Percentiles rank a stretch among this genome's conserved stretches.
phyloP scores from a whole-genome alignment of 2,113 vertebrate species.

The Eonycteris spelaea region DNA sequence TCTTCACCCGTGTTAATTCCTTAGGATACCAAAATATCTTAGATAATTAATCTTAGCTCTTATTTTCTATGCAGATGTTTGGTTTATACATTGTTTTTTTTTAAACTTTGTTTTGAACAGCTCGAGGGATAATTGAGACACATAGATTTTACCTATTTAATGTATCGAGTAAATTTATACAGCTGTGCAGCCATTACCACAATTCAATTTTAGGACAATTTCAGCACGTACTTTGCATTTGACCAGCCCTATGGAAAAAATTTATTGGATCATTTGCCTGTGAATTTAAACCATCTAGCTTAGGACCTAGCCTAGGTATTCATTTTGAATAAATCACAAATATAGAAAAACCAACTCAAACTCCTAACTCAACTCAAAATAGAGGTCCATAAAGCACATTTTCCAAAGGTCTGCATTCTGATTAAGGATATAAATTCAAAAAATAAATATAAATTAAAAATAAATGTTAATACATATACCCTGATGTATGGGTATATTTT shows the following conservation, averaged over 20 bases:
- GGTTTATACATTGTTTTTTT: background rate
- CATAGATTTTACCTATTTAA: background rate
- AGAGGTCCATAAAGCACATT: background rate
- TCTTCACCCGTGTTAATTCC: background rate
- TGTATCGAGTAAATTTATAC: background rate
- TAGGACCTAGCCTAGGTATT: background rate
- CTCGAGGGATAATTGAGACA: background rate
- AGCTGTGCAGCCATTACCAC: background rate
- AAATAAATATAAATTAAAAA: background rate
- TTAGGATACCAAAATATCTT: background rate
- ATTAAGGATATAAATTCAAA: background rate
- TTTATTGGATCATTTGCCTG: background rate
- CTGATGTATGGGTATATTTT: background rate
- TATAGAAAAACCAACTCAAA: slow-evolving; percentile 7
- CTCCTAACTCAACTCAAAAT: background rate
- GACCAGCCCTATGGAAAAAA: background rate
- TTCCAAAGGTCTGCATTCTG: background rate
- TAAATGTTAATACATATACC: background rate
- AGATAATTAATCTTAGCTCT: background rate
- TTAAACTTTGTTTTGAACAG: background rate
- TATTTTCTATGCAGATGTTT: background rate
- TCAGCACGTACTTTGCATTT: background rate
- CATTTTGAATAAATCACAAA: background rate
- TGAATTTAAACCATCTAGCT: background rate
- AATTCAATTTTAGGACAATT: background rate